Conservation (phyloP, 1,140 invertebrate species). For the Cherax destructor region DNA sequence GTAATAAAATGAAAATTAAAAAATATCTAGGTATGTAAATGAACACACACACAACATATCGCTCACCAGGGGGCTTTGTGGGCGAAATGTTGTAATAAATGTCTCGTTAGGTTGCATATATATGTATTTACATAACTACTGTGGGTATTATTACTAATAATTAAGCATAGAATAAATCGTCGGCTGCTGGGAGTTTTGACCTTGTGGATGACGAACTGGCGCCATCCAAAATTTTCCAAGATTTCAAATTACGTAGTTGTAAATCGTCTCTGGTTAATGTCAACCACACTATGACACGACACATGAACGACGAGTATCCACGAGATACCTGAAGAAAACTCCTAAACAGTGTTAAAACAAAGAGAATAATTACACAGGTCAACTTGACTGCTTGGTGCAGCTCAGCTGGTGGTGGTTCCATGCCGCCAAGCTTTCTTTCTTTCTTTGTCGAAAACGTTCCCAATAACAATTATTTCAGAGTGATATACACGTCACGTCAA, state of each 20-base stretch:
- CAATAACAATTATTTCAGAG: background rate
- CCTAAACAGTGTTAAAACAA: background rate
- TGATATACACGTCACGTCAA: background rate
- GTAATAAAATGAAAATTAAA: background rate
- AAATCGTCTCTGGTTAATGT: background rate
- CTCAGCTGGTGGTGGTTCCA: background rate
- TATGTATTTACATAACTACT: background rate
- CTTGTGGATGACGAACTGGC: background rate
- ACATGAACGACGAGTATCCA: background rate
- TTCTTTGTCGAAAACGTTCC: too few species aligned
- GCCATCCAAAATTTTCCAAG: slow-evolving; percentile 1
- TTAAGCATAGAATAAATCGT: background rate
- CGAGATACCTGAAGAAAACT: background rate
- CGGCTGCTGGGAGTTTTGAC: background rate
- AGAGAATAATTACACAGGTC: background rate
- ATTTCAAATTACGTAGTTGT: background rate
- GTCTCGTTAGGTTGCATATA: too few species aligned
- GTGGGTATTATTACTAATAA: background rate
- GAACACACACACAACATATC: background rate
- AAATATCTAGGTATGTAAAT: background rate
- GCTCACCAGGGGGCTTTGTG: background rate
- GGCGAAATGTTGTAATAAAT: background rate
- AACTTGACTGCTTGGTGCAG: background rate
- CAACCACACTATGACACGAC: too few species aligned
- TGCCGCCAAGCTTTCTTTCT: background rate